These are phyloP conservation scores for Andrena marginata DNA, from an alignment of 2,888 invertebrate species.

Conservation along the genomic window DNA sequence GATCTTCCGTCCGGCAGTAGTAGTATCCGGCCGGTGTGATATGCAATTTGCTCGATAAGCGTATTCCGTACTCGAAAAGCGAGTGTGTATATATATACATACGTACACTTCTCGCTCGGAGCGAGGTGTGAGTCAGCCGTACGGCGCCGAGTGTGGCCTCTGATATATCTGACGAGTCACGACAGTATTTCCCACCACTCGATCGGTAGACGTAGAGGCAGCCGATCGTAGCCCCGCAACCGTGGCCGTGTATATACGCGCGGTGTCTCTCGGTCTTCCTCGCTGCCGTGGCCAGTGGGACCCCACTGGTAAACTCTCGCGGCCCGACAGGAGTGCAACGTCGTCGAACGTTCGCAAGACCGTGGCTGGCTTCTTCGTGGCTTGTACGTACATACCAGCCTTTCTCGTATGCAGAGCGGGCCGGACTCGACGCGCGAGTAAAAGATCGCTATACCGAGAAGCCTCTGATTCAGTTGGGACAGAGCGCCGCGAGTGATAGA, in stretches of 20 bases:
- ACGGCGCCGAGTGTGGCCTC: conserved; percentile 7
- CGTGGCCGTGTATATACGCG: conserved; percentile 6
- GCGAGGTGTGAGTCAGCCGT: conserved; percentile 34
- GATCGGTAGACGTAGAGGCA: conserved; percentile 53
- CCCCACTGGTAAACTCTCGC: conserved; percentile 23
- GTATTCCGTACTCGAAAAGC: background rate
- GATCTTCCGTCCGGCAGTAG: background rate
- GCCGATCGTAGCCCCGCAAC: conserved; percentile 43
- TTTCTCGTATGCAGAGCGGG: background rate
- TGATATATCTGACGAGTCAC: conserved; percentile 21
- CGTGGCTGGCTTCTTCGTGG: background rate
- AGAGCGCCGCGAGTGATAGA: background rate
- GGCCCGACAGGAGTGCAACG: conserved; percentile 24
- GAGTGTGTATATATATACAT: background rate
- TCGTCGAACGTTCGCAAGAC: conserved; percentile 4
- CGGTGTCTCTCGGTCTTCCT: conserved; percentile 31
- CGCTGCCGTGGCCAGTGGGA: background rate
- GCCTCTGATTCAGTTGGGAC: background rate
- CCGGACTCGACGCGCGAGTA: background rate
- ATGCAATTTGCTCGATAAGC: background rate
- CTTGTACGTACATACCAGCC: background rate
- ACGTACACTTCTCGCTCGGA: background rate
- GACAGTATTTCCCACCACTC: conserved; percentile 44
- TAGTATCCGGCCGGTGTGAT: background rate
- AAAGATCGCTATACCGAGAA: background rate